Evolutionary conservation across 1,140 invertebrate species (phyloP), one percentile per base, ranked within the genome.

Genomic region (Achatina immaculata): DNA sequence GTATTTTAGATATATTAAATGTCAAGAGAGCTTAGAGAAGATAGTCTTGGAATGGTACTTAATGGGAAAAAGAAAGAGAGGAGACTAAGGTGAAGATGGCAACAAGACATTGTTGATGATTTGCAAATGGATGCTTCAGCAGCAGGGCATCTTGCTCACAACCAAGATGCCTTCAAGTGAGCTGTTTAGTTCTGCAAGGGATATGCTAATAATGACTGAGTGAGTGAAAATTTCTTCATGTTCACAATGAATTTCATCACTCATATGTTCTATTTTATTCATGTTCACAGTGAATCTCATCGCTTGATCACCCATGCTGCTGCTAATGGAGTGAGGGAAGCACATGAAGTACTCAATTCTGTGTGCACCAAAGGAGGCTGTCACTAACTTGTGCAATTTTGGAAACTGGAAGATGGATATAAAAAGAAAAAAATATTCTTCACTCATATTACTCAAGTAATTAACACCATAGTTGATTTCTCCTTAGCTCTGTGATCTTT

Each of bases 251-350:
- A 68, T 90, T 89, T 34, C 89, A 89, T 74, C 83, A 86, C 19
- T 78, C n/a, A n/a, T n/a, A n/a, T n/a, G n/a, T n/a, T n/a, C n/a
- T n/a, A n/a, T 21, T 14, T 40, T 34, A 51, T 14, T 48, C 1
- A 68, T 68, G 28, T 51, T 65, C 6, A 34, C 82, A 92, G 91
- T 14, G 90, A 91, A 68, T 90, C 89, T 34, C 89, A 89, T 74
- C 83, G 86, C 19, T 78, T 92, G 76, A 89, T 92, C 68, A 83
- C 87, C 43, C 89, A 91, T 81, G 91, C 91, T 14, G 90, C 91
- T 31, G 83, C 86, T 1, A 85, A 90, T 79, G 91, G 90, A 19
- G 89, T 92, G 16, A 83, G 90, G 72, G 88, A 91, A 76, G 91
- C 91, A 14, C 84, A 89, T 34, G 81, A 88, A 24, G 89, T 89